Percentiles rank a stretch among this genome's conserved stretches.
Conservation (phyloP, 2,113 vertebrate species). For the human region DNA sequence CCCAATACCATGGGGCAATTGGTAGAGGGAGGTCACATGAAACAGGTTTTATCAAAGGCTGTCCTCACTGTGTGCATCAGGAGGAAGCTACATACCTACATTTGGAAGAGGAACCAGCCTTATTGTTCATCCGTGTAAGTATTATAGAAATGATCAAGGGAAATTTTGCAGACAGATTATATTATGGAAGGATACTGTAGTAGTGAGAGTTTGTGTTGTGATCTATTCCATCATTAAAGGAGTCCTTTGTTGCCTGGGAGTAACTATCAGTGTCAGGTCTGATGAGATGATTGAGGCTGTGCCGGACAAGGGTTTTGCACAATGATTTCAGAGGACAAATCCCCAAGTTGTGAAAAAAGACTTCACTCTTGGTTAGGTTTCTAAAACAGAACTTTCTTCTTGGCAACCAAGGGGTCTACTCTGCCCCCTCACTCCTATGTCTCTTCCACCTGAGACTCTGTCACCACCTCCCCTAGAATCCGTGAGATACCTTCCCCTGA, state of each 20-base stretch:
- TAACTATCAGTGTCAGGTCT: background rate
- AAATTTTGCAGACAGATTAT: background rate
- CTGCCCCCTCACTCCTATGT: background rate
- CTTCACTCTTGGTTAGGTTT: background rate
- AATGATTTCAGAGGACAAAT: background rate
- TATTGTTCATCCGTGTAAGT: constrained; percentile 62
- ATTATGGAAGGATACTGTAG: background rate
- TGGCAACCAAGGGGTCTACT: background rate
- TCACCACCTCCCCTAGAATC: background rate
- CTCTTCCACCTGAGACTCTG: background rate
- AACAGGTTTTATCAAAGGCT: constrained; percentile 59
- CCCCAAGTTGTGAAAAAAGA: background rate
- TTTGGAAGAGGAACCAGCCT: constrained; percentile 67
- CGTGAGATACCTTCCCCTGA: background rate
- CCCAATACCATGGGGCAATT: background rate
- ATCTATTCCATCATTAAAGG: background rate
- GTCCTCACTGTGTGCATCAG: constrained; percentile 34
- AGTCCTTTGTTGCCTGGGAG: background rate
- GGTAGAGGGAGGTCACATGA: background rate
- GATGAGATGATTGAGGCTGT: background rate
- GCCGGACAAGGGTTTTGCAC: background rate
- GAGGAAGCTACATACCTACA: background rate
- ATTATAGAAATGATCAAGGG: background rate
- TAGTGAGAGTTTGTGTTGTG: background rate
- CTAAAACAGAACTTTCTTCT: constrained; percentile 11